Conservation (phyloP, 2,113 vertebrate species). For the Suncus etruscus region DNA sequence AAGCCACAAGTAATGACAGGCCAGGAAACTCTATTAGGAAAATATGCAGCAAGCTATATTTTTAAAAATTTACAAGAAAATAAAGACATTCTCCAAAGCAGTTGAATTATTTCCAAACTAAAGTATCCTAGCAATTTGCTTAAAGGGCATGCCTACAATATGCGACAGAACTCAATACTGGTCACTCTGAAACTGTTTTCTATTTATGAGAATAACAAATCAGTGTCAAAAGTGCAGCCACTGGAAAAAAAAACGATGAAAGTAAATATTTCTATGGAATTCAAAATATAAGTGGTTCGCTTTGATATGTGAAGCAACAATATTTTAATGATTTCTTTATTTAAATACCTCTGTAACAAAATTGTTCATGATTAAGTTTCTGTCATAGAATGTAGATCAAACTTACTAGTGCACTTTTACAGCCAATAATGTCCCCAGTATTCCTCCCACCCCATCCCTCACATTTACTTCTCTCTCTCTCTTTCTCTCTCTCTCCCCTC, state of each 20-base stretch:
- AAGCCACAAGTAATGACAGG: not conserved
- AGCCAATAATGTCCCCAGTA: too few species aligned
- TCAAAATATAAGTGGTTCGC: not conserved
- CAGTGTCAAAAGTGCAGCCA: not conserved
- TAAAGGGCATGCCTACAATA: not conserved
- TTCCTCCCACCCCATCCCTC: too few species aligned
- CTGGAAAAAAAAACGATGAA: not conserved
- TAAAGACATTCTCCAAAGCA: not conserved
- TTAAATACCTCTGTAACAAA: too few species aligned
- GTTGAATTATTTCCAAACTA: constrained; percentile 34
- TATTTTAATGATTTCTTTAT: not conserved
- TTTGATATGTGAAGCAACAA: not conserved
- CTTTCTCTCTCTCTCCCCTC: too few species aligned
- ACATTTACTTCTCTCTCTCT: too few species aligned
- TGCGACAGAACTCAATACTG: not conserved
- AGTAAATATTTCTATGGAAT: not conserved
- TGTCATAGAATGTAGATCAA: too few species aligned
- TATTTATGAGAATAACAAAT: not conserved
- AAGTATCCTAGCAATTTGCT: constrained; percentile 20
- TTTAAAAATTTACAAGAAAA: constrained; percentile 9
- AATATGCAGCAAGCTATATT: not conserved
- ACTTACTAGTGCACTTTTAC: too few species aligned
- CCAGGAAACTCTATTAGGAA: not conserved
- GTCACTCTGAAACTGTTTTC: not conserved
- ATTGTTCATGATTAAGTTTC: too few species aligned